Percentiles rank a stretch among this genome's conserved stretches.
These are phyloP conservation scores for Myoxocephalus aenaeus DNA, from an alignment of 2,797 vertebrate genomes.

Conservation along the genomic window DNA sequence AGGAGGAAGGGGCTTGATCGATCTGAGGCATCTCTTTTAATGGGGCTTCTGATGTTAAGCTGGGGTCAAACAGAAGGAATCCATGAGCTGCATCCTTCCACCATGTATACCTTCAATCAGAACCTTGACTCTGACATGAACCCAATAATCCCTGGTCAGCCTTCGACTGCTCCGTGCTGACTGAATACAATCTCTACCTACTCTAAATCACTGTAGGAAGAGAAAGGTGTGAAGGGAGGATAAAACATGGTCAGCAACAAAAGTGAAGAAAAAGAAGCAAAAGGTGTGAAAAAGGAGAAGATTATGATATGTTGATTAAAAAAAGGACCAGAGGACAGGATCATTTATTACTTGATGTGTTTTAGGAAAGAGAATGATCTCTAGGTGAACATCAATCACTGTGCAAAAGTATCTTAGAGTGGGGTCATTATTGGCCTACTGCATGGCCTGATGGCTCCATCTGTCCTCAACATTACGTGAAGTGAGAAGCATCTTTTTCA, in stretches of 20 bases:
- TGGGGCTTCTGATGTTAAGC: slow-evolving; percentile 57
- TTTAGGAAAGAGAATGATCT: slow-evolving; percentile 23
- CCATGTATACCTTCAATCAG: slow-evolving; percentile 64
- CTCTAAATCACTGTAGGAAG: slow-evolving; percentile 45
- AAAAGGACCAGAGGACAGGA: background rate
- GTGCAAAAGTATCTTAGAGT: background rate
- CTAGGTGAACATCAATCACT: slow-evolving; percentile 27
- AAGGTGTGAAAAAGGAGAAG: background rate
- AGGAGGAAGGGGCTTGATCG: slow-evolving; percentile 31
- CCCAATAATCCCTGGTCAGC: slow-evolving; percentile 59
- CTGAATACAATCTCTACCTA: slow-evolving; percentile 33
- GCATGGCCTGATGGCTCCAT: background rate
- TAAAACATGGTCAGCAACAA: slow-evolving; percentile 1
- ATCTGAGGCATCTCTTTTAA: slow-evolving; percentile 55
- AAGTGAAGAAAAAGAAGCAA: slow-evolving; percentile 16
- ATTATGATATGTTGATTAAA: background rate
- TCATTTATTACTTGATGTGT: slow-evolving; percentile 17
- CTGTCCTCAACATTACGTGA: slow-evolving; percentile 1
- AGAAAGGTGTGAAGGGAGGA: background rate
- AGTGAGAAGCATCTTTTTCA: slow-evolving; percentile 4
- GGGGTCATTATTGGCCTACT: background rate
- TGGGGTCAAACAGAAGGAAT: slow-evolving; percentile 72
- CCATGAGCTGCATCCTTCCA: slow-evolving; percentile 39
- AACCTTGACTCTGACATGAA: slow-evolving; percentile 75
- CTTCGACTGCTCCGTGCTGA: slow-evolving; percentile 47